Percentiles rank a stretch among this genome's conserved stretches.
phyloP scores from a whole-genome alignment of 30 jellyfish, hydroid and myxozoan genomes.

The Hydra vulgaris region DNA sequence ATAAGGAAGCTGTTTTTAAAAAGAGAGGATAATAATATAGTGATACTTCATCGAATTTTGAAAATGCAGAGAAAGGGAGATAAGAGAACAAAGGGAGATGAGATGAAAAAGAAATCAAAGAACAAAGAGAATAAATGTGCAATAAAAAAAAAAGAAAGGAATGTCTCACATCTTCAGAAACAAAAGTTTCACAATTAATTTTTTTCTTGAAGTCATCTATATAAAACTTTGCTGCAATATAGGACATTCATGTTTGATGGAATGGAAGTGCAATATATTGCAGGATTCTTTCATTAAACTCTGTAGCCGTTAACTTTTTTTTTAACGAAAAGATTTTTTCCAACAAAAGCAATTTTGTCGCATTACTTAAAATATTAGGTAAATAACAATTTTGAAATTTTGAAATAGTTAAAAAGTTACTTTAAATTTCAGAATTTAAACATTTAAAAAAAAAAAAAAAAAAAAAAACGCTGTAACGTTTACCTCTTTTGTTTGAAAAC shows the following conservation, averaged over 20 bases:
- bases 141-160: too few relatives aligned
- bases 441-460: neutral
- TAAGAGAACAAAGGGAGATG: too few relatives aligned
- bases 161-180: neutral
- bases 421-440: too few relatives aligned
- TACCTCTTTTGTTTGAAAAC: too few relatives aligned
- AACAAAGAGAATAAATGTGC: too few relatives aligned
- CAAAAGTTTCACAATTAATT: slow-evolving; percentile 23
- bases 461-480: too few relatives aligned
- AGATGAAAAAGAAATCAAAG: too few relatives aligned
- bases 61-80: too few relatives aligned
- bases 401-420: neutral
- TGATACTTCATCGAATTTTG: too few relatives aligned
- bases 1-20: too few relatives aligned
- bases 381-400: neutral
- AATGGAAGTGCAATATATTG: slow-evolving; percentile 3
- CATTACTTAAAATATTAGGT: slow-evolving; percentile 4
- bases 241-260: neutral
- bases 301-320: slow-evolving; percentile 7
- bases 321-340: neutral
- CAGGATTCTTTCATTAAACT: neutral
- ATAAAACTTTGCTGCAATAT: neutral
- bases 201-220: slow-evolving; percentile 3
- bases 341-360: neutral
- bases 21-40: too few relatives aligned